Evolutionary conservation across 2,888 invertebrate genomes (phyloP), one percentile per base, ranked within the genome.

Genomic region (Herminia tarsipennalis): DNA sequence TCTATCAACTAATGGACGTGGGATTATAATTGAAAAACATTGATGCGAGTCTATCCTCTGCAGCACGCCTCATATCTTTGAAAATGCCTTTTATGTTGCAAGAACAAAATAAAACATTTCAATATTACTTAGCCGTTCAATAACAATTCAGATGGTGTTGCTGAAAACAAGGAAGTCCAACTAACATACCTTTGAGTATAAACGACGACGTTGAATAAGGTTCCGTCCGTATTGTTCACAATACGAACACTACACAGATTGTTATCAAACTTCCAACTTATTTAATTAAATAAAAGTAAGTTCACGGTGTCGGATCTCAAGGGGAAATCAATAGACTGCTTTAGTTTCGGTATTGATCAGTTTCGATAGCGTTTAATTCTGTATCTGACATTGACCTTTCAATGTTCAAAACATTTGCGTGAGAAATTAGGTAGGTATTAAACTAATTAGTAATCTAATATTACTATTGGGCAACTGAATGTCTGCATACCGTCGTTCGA

Each of bases 321-420:
- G 58, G 62, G 59, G 48, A 65, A 40, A 21, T 32, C 39, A 38
- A 48, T 25, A 36, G 20, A 38, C 20, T 5, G 6, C 20, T 54
- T 66, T 64, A 47, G 56, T 66, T 68, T 65, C 61, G 55, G 61
- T 64, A 58, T 70, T 66, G 53, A 55, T 60, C 53, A 12, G 17
- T 50, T 50, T 56, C 66, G 43, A 58, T 56, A 67, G 55, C 18
- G 14, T 36, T 59, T 46, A n/a, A 53, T 64, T 62, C 56, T 64
- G 51, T 56, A 66, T 67, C 54, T 66, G 67, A 70, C 73, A 75
- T 71, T 80, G 78, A 76, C 79, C 81, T 80, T 81, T 66, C 46
- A 55, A 60, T 65, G 54, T 56, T 59, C 61, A 47, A 48, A 66
- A 63, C 45, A 59, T 66, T 66, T 30, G 57, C 65, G 62, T 70